phyloP scores from a whole-genome alignment of 2,888 invertebrate species.

The Yponomeuta malinellus region DNA sequence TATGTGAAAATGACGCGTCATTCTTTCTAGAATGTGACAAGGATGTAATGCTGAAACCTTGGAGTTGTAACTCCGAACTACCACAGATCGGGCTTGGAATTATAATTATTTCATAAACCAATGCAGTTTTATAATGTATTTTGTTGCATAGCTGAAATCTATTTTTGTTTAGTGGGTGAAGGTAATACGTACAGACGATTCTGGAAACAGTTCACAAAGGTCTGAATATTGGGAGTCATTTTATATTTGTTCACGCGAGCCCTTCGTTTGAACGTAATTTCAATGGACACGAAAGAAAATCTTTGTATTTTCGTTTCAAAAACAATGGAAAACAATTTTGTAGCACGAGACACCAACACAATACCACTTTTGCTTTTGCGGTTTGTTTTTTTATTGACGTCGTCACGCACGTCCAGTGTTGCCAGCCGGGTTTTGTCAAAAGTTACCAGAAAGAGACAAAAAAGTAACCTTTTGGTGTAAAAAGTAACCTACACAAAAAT shows the following conservation, averaged over 20 bases:
- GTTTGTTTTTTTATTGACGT: too few relatives aligned
- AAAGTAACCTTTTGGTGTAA: too few relatives aligned
- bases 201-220: conserved; percentile 81
- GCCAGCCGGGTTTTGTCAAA: too few relatives aligned
- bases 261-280: not conserved
- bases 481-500: too few relatives aligned
- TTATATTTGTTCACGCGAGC: conserved; percentile 25
- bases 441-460: too few relatives aligned
- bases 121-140: not conserved
- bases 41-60: not conserved
- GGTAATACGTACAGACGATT: conserved; percentile 79
- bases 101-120: not conserved
- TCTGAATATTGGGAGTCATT: conserved; percentile 78
- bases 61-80: too few relatives aligned
- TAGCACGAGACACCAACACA: not conserved
- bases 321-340: not conserved
- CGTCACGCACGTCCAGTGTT: too few relatives aligned
- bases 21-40: conserved; percentile 28
- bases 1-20: conserved; percentile 10
- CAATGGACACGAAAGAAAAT: not conserved
- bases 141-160: not conserved
- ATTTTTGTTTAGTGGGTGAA: not conserved
- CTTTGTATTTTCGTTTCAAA: not conserved
- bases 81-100: too few relatives aligned
- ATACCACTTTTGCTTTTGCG: too few relatives aligned